phyloP scores from a whole-genome alignment of 2,797 vertebrate species.

The Poecilia velifera region DNA sequence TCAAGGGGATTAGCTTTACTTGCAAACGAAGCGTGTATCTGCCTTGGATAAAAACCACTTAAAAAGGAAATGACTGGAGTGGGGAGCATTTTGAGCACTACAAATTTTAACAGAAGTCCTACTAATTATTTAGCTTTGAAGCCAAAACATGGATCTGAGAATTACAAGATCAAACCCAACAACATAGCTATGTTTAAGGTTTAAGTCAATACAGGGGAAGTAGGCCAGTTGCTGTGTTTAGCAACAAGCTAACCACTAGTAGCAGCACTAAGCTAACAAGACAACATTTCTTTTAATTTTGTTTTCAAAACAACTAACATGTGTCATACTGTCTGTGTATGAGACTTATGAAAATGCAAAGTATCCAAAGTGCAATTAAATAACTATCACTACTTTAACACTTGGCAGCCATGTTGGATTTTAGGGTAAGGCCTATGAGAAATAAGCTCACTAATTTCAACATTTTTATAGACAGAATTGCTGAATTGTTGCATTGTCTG shows the following conservation, averaged over 20 bases:
- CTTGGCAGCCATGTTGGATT: no score
- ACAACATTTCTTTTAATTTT: not conserved
- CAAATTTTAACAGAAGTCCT: not conserved
- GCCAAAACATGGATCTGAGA: not conserved
- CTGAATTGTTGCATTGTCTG: no score
- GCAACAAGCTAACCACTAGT: not conserved
- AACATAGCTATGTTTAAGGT: not conserved
- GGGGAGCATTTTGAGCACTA: not conserved
- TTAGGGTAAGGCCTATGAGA: no score
- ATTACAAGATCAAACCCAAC: not conserved
- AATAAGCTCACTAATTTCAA: no score
- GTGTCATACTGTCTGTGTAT: no score
- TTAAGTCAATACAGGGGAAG: not conserved
- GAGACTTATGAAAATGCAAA: no score
- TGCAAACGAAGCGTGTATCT: not conserved
- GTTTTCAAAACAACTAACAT: no score
- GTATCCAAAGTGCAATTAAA: no score
- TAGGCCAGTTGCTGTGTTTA: not conserved
- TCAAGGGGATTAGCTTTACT: not conserved
- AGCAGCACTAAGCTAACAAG: not conserved
- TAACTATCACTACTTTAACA: no score
- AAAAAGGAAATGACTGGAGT: not conserved
- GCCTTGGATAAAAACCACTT: not conserved
- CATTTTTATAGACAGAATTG: no score
- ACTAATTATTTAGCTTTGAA: not conserved